These are phyloP conservation scores for Cetonia aurata DNA, from an alignment of 2,888 invertebrate genomes.

Conservation along the genomic window DNA sequence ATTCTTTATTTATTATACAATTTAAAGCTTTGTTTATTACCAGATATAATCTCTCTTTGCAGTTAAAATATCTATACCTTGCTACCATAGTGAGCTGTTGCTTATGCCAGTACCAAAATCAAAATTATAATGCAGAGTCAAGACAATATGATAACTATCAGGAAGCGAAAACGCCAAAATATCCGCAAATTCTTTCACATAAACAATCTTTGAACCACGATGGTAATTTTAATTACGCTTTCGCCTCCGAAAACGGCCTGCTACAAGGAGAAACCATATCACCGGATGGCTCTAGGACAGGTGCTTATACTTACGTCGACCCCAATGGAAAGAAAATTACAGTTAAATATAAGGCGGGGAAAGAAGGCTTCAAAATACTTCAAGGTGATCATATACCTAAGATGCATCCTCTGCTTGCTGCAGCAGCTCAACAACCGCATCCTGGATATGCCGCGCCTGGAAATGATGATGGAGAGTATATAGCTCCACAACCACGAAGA, in stretches of 20 bases:
- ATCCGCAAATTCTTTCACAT: slow-evolving; percentile 72
- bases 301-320: slow-evolving; percentile 76
- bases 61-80: slow-evolving; percentile 47
- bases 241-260: slow-evolving; percentile 78
- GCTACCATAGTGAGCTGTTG: slow-evolving; percentile 45
- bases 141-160: slow-evolving; percentile 36
- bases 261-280: slow-evolving; percentile 77
- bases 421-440: slow-evolving; percentile 41
- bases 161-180: slow-evolving; percentile 56
- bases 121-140: slow-evolving; percentile 37
- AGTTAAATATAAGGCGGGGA: slow-evolving; percentile 70
- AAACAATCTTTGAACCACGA: slow-evolving; percentile 75
- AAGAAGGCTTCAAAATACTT: slow-evolving; percentile 68
- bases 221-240: slow-evolving; percentile 77
- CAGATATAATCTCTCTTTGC: slow-evolving; percentile 27
- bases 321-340: slow-evolving; percentile 76
- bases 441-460: slow-evolving; percentile 43
- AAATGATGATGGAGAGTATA: background rate
- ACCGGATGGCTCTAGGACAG: slow-evolving; percentile 76
- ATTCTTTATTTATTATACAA: no score
- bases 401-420: slow-evolving; percentile 45
- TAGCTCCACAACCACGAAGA: slow-evolving; percentile 26
- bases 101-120: slow-evolving; percentile 49
- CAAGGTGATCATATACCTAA: slow-evolving; percentile 67
- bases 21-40: no score